These are phyloP conservation scores for Phortica okadai DNA, from an alignment of 2,888 invertebrate genomes.

Conservation along the genomic window DNA sequence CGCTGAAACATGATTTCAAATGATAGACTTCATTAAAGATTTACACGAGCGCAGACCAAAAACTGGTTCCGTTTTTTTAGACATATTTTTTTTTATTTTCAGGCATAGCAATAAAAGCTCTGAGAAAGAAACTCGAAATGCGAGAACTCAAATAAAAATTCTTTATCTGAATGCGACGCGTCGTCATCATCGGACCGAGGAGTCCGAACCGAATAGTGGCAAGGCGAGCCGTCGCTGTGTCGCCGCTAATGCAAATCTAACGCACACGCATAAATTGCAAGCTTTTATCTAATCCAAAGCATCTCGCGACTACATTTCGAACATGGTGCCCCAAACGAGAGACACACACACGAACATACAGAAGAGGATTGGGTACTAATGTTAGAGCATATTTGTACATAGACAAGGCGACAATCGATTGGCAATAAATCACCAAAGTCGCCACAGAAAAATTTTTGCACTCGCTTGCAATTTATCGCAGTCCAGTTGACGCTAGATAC, in stretches of 20 bases:
- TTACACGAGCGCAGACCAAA: slow-evolving; percentile 18
- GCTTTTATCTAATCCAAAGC: slow-evolving; percentile 70
- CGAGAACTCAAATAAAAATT: slow-evolving; percentile 2
- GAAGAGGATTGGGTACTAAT: not conserved
- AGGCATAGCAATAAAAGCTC: not conserved
- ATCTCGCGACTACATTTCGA: slow-evolving; percentile 54
- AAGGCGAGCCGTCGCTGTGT: not conserved
- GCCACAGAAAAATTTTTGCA: slow-evolving; percentile 62
- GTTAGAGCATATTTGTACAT: not conserved
- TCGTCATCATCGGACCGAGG: slow-evolving; percentile 6
- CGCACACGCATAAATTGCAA: slow-evolving; percentile 66
- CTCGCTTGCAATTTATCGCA: slow-evolving; percentile 24
- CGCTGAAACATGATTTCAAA: slow-evolving; percentile 66
- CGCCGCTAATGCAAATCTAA: slow-evolving; percentile 21
- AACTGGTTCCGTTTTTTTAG: not conserved
- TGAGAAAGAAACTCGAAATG: not conserved
- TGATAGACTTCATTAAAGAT: slow-evolving; percentile 58
- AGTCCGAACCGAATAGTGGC: not conserved
- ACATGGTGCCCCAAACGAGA: slow-evolving; percentile 17
- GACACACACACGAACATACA: not conserved
- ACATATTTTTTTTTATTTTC: not conserved
- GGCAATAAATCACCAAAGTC: slow-evolving; percentile 73
- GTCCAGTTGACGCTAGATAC: not conserved
- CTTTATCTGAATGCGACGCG: slow-evolving; percentile 21
- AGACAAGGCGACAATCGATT: slow-evolving; percentile 70